Evolutionary conservation across 2,797 vertebrate genomes (phyloP).

Genomic region (Molossus alvarezi): DNA sequence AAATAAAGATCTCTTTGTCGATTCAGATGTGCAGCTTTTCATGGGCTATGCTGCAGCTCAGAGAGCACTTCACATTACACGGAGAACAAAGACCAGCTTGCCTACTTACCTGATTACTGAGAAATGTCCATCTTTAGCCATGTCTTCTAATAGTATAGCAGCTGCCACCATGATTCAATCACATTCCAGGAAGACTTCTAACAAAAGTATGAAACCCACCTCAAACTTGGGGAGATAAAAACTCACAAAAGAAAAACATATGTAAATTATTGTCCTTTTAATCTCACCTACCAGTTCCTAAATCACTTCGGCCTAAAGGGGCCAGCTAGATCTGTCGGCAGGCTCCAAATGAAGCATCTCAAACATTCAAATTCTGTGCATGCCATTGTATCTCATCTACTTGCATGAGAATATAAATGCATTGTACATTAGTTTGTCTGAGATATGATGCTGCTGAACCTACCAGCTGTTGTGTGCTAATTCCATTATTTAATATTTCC

Average conservation of each 20-base stretch:
- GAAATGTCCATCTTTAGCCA: slow-evolving; percentile 81
- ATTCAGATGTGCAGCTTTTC: slow-evolving; percentile 81
- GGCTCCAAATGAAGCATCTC: slow-evolving; percentile 57
- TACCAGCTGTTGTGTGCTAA: slow-evolving; percentile 65
- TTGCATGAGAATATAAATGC: slow-evolving; percentile 76
- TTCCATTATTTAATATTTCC: slow-evolving; percentile 74
- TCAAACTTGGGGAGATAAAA: slow-evolving; percentile 70
- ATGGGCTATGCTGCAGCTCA: slow-evolving; percentile 66
- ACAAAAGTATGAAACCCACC: slow-evolving; percentile 71
- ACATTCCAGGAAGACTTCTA: slow-evolving; percentile 74
- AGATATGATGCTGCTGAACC: background rate
- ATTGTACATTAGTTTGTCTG: slow-evolving; percentile 65
- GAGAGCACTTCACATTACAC: slow-evolving; percentile 80
- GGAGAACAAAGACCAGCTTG: slow-evolving; percentile 86
- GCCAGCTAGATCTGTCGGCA: slow-evolving; percentile 35
- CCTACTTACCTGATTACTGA: slow-evolving; percentile 82
- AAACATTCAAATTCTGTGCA: slow-evolving; percentile 78
- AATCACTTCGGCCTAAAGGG: slow-evolving; percentile 55
- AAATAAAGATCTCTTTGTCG: slow-evolving; percentile 83
- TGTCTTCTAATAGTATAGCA: slow-evolving; percentile 77
- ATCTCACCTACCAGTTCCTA: slow-evolving; percentile 73
- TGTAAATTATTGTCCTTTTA: slow-evolving; percentile 77
- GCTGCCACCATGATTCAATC: slow-evolving; percentile 71
- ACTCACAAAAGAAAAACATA: slow-evolving; percentile 75
- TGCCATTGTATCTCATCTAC: slow-evolving; percentile 73